Evolutionary conservation across 1,140 invertebrate species (phyloP).

Genomic region (Macrocentrus cingulum): DNA sequence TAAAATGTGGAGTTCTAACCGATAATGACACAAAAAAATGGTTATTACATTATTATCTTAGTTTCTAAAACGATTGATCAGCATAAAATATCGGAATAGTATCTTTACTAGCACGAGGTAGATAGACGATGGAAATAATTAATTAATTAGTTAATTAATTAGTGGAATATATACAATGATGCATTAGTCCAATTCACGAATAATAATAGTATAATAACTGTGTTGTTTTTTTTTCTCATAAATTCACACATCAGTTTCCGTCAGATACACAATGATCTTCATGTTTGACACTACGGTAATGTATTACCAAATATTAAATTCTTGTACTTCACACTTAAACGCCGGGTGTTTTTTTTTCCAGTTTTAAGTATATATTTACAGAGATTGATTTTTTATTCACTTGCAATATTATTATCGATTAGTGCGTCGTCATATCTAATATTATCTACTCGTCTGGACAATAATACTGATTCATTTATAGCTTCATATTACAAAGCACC

Average conservation of each 20-base stretch:
- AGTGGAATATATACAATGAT: constrained; percentile 7
- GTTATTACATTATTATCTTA: too few relatives aligned
- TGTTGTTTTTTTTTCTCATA: too few relatives aligned
- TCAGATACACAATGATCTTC: constrained; percentile 5
- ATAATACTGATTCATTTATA: constrained; percentile 26
- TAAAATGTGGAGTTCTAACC: too few relatives aligned
- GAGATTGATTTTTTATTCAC: constrained; percentile 2
- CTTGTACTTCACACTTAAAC: background rate
- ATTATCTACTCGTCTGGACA: constrained; percentile 5
- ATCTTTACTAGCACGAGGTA: background rate
- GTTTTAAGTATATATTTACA: constrained; percentile 11
- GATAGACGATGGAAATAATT: background rate
- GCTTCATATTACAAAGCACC: constrained; percentile 21
- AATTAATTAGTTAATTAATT: constrained; percentile 9
- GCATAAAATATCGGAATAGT: background rate
- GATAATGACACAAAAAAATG: too few relatives aligned
- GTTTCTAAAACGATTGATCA: too few relatives aligned
- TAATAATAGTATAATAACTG: too few relatives aligned
- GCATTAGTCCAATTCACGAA: constrained; percentile 8
- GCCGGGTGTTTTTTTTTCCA: too few relatives aligned
- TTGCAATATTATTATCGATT: background rate
- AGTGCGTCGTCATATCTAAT: background rate
- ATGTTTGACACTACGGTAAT: background rate
- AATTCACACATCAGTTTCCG: background rate
- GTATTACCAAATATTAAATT: background rate